A percentile compares a stretch with the other conserved stretches of the same genome.
These are phyloP conservation scores for Blastobasis adustella DNA, from an alignment of 2,888 invertebrate species.

Conservation along the genomic window DNA sequence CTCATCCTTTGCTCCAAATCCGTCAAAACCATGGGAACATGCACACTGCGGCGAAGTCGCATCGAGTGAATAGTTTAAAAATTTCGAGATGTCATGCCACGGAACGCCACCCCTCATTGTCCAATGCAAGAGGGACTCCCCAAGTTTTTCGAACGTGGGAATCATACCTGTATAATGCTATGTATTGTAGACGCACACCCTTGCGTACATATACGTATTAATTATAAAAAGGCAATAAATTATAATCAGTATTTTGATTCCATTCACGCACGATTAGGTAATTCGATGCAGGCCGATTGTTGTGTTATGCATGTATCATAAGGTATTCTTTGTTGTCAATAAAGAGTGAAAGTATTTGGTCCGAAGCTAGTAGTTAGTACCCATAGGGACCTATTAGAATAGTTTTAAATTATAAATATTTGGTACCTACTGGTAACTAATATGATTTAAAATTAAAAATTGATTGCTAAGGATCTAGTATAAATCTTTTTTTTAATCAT, in stretches of 20 bases:
- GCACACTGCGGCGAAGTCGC: constrained; percentile 23
- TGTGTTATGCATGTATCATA: constrained; percentile 5
- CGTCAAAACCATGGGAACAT: constrained; percentile 17
- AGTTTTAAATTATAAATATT: too few relatives aligned
- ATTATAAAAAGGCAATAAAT: constrained; percentile 63
- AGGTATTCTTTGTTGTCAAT: constrained; percentile 7
- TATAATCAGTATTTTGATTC: constrained; percentile 63
- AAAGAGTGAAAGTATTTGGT: not conserved
- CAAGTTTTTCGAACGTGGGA: constrained; percentile 60
- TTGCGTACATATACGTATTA: constrained; percentile 28
- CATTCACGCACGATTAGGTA: constrained; percentile 48
- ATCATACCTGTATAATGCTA: constrained; percentile 47
- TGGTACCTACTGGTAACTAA: too few relatives aligned
- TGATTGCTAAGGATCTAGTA: too few relatives aligned
- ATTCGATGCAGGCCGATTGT: constrained; percentile 35
- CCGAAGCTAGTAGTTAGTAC: too few relatives aligned
- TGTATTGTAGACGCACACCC: constrained; percentile 32
- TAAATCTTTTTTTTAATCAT: too few relatives aligned
- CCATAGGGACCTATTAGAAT: too few relatives aligned
- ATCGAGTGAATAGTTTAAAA: constrained; percentile 28
- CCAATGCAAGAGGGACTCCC: constrained; percentile 29
- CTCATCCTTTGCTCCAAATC: too few relatives aligned
- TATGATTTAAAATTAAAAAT: too few relatives aligned
- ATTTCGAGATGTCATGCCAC: constrained; percentile 43
- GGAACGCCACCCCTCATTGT: constrained; percentile 47